These are phyloP conservation scores for Threskiornis aethiopicus DNA, from an alignment of 2,797 vertebrate species.

Conservation along the genomic window DNA sequence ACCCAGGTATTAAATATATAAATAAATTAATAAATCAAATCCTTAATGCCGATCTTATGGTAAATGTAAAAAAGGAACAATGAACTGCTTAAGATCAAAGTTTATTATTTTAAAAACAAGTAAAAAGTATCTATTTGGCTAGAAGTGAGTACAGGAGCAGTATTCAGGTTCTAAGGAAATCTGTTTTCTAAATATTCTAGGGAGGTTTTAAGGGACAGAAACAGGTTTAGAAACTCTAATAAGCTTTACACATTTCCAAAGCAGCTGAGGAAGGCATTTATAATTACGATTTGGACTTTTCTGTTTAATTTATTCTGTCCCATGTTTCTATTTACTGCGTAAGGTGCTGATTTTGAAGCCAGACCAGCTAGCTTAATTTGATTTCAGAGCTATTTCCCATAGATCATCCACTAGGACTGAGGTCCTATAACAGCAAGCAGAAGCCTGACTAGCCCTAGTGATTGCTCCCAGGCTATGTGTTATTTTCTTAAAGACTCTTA, in stretches of 20 bases:
- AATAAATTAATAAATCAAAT: neutral
- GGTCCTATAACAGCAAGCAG: neutral
- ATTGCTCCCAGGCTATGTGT: neutral
- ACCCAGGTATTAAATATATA: neutral
- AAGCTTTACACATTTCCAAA: neutral
- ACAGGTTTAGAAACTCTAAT: neutral
- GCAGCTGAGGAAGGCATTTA: neutral
- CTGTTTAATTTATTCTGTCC: neutral
- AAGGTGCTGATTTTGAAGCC: neutral
- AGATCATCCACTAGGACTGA: neutral
- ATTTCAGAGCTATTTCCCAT: constrained; percentile 3
- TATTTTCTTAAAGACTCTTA: neutral
- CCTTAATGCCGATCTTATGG: neutral
- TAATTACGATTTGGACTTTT: neutral
- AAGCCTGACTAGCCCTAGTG: neutral
- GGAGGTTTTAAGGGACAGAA: neutral
- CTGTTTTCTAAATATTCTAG: neutral
- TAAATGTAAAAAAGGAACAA: neutral
- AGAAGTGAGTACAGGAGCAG: neutral
- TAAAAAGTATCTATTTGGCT: neutral
- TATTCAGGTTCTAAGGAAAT: neutral
- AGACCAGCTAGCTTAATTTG: neutral
- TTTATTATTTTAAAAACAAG: neutral
- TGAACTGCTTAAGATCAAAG: neutral
- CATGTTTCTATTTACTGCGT: neutral